A percentile compares a stretch with the other conserved stretches of the same genome.
These are phyloP conservation scores for Ptychochromis oligacanthus DNA, from an alignment of 2,113 vertebrate species.

Conservation along the genomic window DNA sequence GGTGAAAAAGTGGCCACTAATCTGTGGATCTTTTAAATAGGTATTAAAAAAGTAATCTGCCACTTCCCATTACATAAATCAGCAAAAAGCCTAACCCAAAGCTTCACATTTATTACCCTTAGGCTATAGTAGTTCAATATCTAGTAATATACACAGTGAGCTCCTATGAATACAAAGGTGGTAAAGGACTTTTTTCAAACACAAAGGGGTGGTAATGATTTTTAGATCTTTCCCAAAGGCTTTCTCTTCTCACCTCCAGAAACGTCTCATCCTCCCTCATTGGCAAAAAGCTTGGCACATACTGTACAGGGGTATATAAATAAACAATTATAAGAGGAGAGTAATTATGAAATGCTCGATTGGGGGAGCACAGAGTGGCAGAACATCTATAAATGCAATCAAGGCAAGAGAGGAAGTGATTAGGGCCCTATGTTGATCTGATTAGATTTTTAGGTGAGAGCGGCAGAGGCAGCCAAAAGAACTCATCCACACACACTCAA, in stretches of 20 bases:
- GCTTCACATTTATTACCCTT: neutral
- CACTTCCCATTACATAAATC: neutral
- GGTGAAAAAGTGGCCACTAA: neutral
- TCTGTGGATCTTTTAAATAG: neutral
- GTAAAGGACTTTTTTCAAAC: slow-evolving; percentile 30
- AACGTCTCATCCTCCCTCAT: slow-evolving; percentile 24
- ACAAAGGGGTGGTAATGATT: slow-evolving; percentile 21
- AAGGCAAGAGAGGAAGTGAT: slow-evolving; percentile 69
- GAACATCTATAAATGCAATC: slow-evolving; percentile 78
- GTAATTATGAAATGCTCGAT: slow-evolving; percentile 76
- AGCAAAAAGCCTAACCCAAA: neutral
- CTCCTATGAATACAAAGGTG: slow-evolving; percentile 4
- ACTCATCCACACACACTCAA: slow-evolving; percentile 49
- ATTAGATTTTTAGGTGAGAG: slow-evolving; percentile 72
- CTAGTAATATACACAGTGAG: slow-evolving; percentile 29
- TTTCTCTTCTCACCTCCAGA: slow-evolving; percentile 29
- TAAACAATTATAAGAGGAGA: slow-evolving; percentile 71
- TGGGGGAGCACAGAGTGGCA: slow-evolving; percentile 55
- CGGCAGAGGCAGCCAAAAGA: slow-evolving; percentile 48
- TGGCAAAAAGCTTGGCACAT: slow-evolving; percentile 18
- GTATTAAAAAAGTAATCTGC: neutral
- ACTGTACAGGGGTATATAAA: slow-evolving; percentile 61
- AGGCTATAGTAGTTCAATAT: neutral
- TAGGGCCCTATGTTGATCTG: slow-evolving; percentile 63
- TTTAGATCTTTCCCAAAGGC: slow-evolving; percentile 37